phyloP scores from a whole-genome alignment of 2,888 invertebrate species.

The Zhuqinia jingwanae region DNA sequence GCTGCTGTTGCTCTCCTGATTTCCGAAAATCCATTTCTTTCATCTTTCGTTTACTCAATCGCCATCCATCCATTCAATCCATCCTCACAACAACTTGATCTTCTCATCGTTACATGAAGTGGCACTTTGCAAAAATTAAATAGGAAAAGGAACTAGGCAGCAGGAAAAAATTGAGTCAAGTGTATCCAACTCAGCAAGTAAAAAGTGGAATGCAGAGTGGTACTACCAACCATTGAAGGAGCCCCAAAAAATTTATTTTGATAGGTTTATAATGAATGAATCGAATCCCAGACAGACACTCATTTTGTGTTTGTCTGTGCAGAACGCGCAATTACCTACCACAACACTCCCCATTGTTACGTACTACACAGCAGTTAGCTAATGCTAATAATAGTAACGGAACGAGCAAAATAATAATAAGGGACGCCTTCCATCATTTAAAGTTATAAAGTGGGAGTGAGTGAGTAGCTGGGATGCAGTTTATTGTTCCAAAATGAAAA shows the following conservation, averaged over 20 bases:
- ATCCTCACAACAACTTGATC: too few relatives aligned
- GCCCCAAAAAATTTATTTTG: neutral
- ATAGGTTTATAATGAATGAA: slow-evolving; percentile 13
- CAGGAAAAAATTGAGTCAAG: neutral
- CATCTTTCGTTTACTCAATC: too few relatives aligned
- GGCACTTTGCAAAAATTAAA: too few relatives aligned
- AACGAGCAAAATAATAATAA: slow-evolving; percentile 16
- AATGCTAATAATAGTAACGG: slow-evolving; percentile 27
- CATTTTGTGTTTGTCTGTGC: neutral
- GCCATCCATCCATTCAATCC: too few relatives aligned
- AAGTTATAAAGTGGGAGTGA: too few relatives aligned
- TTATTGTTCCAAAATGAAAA: slow-evolving; percentile 17
- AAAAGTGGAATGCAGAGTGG: neutral
- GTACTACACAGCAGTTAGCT: slow-evolving; percentile 1
- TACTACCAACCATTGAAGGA: slow-evolving; percentile 51
- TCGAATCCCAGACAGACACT: slow-evolving; percentile 37
- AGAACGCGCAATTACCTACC: slow-evolving; percentile 58
- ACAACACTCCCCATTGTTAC: slow-evolving; percentile 57
- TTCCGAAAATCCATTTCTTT: too few relatives aligned
- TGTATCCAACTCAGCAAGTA: neutral
- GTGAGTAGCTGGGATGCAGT: neutral
- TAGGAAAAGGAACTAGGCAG: too few relatives aligned
- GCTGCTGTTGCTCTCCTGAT: too few relatives aligned
- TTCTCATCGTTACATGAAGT: too few relatives aligned
- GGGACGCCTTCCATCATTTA: slow-evolving; percentile 3